Evolutionary conservation across 1,140 invertebrate species (phyloP).

Genomic region (Tyrophagus putrescentiae): DNA sequence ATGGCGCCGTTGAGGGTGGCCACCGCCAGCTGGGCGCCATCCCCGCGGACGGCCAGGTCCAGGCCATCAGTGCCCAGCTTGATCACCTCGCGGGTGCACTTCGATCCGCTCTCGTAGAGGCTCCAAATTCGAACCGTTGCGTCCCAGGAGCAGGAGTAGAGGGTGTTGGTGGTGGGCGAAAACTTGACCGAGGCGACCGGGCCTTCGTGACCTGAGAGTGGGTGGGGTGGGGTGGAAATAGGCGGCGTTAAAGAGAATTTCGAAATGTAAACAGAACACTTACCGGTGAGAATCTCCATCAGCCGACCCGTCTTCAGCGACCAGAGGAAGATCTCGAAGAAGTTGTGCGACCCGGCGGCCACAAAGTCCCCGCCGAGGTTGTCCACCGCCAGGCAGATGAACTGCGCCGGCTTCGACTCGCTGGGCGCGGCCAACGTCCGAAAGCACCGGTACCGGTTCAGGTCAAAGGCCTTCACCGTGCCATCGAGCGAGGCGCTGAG

Average conservation of each 20-base stretch:
- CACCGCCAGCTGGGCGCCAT: constrained; percentile 78
- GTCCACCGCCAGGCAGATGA: constrained; percentile 78
- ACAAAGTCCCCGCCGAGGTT: constrained; percentile 66
- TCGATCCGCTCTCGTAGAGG: constrained; percentile 55
- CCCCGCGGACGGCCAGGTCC: constrained; percentile 64
- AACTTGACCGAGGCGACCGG: constrained; percentile 71
- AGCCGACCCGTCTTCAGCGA: constrained; percentile 76
- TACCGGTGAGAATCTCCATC: constrained; percentile 43
- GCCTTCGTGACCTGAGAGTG: constrained; percentile 80
- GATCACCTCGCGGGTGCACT: constrained; percentile 64
- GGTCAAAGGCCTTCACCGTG: constrained; percentile 83
- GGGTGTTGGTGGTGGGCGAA: constrained; percentile 48
- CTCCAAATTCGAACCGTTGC: constrained; percentile 84
- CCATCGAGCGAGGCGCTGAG: constrained; percentile 83
- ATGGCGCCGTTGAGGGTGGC: constrained; percentile 78
- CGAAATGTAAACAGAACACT: too few relatives aligned
- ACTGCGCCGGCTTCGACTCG: constrained; percentile 56
- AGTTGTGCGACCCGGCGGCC: constrained; percentile 77
- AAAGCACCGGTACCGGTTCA: constrained; percentile 87
- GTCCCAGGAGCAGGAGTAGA: constrained; percentile 86
- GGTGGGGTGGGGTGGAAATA: too few relatives aligned
- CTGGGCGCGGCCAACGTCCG: constrained; percentile 73
- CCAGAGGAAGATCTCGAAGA: constrained; percentile 91
- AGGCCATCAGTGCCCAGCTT: constrained; percentile 63
- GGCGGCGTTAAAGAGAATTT: too few relatives aligned